These are phyloP conservation scores for Rhagoletis pomonella DNA, from an alignment of 1,140 invertebrate species.

Conservation along the genomic window DNA sequence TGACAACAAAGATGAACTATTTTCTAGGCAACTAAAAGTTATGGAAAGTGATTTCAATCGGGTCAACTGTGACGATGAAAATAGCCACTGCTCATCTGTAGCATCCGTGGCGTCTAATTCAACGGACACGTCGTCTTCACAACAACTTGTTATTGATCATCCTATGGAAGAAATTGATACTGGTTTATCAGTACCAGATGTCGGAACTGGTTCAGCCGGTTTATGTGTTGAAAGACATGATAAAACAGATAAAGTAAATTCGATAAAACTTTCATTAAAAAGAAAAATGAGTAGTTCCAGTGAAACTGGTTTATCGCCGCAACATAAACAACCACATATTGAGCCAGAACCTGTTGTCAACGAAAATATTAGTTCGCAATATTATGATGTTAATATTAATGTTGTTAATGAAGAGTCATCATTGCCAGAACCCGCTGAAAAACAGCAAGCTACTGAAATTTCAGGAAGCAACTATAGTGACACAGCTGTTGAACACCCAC, in stretches of 20 bases:
- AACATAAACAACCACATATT: neutral
- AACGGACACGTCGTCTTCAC: constrained; percentile 56
- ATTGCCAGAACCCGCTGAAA: neutral
- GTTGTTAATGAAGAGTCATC: neutral
- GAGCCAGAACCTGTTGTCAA: neutral
- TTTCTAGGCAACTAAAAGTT: neutral
- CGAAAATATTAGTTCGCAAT: neutral
- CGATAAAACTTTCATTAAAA: neutral
- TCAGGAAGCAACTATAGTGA: neutral
- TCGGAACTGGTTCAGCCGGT: neutral
- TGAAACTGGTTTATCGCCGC: neutral
- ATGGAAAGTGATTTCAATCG: neutral
- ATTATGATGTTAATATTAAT: neutral
- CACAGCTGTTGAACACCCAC: constrained; percentile 47
- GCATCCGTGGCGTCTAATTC: constrained; percentile 38
- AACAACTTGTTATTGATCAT: constrained; percentile 58
- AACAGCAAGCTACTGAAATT: neutral
- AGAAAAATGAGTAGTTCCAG: neutral
- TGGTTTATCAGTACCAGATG: neutral
- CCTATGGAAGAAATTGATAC: constrained; percentile 54
- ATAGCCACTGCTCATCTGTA: constrained; percentile 54
- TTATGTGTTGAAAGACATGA: neutral
- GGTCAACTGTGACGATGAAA: constrained; percentile 46
- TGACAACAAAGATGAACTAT: neutral
- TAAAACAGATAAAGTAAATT: neutral